These are phyloP conservation scores for Sinocyclocheilus maitianheensis DNA, from an alignment of 2,113 vertebrate species.

Conservation along the genomic window DNA sequence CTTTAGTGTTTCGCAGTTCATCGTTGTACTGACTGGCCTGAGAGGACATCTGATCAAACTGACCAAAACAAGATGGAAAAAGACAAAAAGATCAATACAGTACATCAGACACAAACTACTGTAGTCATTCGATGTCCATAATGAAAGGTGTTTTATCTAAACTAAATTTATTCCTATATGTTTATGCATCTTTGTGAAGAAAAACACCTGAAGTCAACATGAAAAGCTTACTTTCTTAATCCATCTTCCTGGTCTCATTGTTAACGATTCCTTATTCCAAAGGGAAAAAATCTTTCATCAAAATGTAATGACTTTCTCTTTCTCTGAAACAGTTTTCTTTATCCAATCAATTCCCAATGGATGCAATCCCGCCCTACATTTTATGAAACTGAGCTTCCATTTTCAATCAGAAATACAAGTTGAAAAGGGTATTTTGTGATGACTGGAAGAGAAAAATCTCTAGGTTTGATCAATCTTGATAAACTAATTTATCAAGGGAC, in stretches of 20 bases:
- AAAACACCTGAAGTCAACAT: background rate
- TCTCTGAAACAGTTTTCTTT: background rate
- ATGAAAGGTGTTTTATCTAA: no score
- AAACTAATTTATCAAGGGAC: background rate
- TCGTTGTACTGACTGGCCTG: slow-evolving; percentile 76
- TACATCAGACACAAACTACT: no score
- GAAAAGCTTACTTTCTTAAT: background rate
- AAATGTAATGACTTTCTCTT: background rate
- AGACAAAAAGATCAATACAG: no score
- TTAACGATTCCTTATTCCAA: background rate
- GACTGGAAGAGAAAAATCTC: no score
- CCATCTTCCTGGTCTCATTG: background rate
- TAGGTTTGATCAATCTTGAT: no score
- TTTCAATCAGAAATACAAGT: background rate
- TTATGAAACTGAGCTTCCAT: background rate
- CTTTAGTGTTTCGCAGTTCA: slow-evolving; percentile 74
- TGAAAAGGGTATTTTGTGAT: background rate
- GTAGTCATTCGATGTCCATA: no score
- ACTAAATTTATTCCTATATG: no score
- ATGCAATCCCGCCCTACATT: background rate
- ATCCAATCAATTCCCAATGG: background rate
- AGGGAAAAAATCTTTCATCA: background rate
- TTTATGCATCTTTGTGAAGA: background rate
- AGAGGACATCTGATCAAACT: slow-evolving; percentile 77
- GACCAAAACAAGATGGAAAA: background rate